Percentiles rank a stretch among this genome's conserved stretches.
Conservation (phyloP, 1,140 invertebrate genomes). For the Psilanteris sp. region DNA sequence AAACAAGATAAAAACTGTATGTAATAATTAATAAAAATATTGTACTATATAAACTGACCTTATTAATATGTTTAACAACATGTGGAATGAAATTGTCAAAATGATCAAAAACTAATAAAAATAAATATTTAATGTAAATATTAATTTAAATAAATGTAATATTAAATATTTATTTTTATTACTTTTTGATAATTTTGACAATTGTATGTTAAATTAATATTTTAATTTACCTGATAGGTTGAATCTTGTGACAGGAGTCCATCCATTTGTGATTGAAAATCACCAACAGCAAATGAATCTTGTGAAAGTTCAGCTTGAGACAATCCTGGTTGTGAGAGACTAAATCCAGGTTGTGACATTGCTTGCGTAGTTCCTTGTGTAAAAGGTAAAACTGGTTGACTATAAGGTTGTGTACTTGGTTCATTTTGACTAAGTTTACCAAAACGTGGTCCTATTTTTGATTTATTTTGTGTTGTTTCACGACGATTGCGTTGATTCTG, state of each 20-base stretch:
- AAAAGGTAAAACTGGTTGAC: conserved; percentile 82
- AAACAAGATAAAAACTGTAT: no score
- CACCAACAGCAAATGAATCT: conserved; percentile 91
- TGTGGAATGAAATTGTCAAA: no score
- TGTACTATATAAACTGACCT: no score
- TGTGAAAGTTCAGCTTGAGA: conserved; percentile 91
- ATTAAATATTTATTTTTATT: no score
- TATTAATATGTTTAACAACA: no score
- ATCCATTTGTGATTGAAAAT: conserved; percentile 96
- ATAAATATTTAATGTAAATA: no score
- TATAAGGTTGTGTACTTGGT: conserved; percentile 83
- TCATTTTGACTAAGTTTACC: conserved; percentile 76
- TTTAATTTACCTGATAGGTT: conserved; percentile 85
- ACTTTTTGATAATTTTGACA: no score
- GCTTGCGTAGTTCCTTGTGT: conserved; percentile 86
- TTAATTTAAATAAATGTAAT: no score
- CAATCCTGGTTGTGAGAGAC: conserved; percentile 84
- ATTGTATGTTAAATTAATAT: neutral
- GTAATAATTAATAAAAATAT: no score
- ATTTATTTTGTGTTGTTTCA: conserved; percentile 54
- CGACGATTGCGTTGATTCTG: conserved; percentile 77
- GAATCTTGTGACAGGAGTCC: conserved; percentile 96
- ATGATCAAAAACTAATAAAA: no score
- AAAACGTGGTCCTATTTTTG: conserved; percentile 67
- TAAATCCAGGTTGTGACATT: conserved; percentile 86